Conservation (phyloP, 2,113 vertebrate species). For the Dromas ardeola region DNA sequence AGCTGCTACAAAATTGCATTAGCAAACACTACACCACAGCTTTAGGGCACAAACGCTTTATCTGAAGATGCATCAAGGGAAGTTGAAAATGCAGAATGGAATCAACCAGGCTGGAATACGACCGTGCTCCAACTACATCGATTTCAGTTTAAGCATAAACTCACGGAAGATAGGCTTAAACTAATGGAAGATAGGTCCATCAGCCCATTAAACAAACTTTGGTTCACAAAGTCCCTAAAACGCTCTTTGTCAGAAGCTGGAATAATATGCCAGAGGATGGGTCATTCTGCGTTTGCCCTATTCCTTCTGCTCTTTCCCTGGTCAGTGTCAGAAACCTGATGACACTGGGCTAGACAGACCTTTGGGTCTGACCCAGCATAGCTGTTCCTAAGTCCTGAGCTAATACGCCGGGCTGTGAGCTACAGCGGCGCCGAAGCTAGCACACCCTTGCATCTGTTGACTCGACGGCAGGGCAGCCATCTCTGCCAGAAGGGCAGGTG, state of each 20-base stretch:
- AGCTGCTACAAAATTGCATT: conserved; percentile 2
- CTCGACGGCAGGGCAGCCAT: not conserved
- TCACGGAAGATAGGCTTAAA: not conserved
- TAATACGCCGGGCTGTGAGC: not conserved
- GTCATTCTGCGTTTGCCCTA: not conserved
- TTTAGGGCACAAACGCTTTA: conserved; percentile 17
- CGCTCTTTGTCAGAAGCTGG: not conserved
- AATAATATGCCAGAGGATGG: not conserved
- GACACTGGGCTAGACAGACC: not conserved
- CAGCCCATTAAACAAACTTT: conserved; percentile 20
- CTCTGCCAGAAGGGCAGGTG: not conserved
- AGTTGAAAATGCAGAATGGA: conserved; percentile 42
- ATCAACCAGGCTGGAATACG: conserved; percentile 35
- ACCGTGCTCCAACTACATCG: not conserved
- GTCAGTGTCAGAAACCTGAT: not conserved
- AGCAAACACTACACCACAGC: not conserved
- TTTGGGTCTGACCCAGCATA: not conserved
- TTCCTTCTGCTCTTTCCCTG: not conserved
- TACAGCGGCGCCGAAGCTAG: not conserved
- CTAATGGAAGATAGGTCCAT: not conserved
- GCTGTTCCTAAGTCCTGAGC: not conserved
- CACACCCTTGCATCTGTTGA: not conserved
- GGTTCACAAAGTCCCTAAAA: not conserved
- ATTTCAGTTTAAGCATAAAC: conserved; percentile 39
- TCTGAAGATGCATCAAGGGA: conserved; percentile 25